A percentile compares a stretch with the other conserved stretches of the same genome.
phyloP scores from a whole-genome alignment of 1,140 invertebrate genomes.

The Pseudomyrmex gracilis region DNA sequence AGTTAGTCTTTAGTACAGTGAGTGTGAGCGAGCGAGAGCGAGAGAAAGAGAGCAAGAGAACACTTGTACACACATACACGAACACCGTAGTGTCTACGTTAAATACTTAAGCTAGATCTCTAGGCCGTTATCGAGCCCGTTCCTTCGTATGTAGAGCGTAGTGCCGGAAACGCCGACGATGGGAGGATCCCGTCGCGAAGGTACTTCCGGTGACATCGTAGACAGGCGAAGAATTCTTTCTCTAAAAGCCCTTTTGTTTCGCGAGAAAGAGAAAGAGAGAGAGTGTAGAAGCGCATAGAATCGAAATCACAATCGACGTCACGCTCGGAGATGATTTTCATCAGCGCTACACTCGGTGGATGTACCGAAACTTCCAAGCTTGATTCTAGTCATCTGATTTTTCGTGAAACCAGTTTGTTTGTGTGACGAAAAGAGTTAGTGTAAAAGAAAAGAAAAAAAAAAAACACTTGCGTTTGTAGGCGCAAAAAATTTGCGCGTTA shows the following conservation, averaged over 20 bases:
- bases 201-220: slow-evolving; percentile 45
- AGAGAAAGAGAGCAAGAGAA: slow-evolving; percentile 21
- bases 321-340: not conserved
- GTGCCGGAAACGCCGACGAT: slow-evolving; percentile 40
- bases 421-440: not conserved
- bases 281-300: not conserved
- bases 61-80: slow-evolving; percentile 4
- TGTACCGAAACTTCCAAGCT: not conserved
- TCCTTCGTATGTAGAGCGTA: slow-evolving; percentile 72
- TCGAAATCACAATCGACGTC: not conserved
- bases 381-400: not conserved
- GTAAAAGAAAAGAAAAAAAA: no score
- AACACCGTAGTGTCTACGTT: slow-evolving; percentile 60
- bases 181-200: not conserved
- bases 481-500: no score
- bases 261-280: not conserved
- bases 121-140: slow-evolving; percentile 72
- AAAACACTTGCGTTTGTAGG: no score
- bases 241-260: not conserved
- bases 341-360: not conserved
- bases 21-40: slow-evolving; percentile 17
- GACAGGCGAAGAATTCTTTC: slow-evolving; percentile 12
- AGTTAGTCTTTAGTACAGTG: slow-evolving; percentile 65
- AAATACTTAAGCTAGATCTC: slow-evolving; percentile 67
- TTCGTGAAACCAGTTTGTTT: not conserved